phyloP scores from a whole-genome alignment of 2,113 vertebrate species.

The Xiphophorus couchianus region DNA sequence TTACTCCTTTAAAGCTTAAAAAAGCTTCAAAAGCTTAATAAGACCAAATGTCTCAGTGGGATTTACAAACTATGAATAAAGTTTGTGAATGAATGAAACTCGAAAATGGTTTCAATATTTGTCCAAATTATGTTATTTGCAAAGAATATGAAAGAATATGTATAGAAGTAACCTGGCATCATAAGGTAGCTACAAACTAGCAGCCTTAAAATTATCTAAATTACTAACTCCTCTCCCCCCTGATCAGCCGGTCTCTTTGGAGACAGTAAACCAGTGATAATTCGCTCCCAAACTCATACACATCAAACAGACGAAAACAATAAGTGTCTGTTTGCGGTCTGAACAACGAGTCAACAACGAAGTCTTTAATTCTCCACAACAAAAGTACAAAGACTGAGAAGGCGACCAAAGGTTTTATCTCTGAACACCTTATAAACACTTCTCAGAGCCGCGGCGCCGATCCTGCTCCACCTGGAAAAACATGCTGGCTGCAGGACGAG shows the following conservation, averaged over 20 bases:
- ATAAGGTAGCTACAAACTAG: not conserved
- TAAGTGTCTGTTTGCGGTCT: constrained; percentile 66
- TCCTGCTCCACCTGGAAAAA: constrained; percentile 44
- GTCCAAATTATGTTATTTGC: not conserved
- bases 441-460: constrained; percentile 66
- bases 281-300: constrained; percentile 77
- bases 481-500: constrained; percentile 49
- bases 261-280: constrained; percentile 71
- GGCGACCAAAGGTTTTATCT: constrained; percentile 65
- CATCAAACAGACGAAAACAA: constrained; percentile 74
- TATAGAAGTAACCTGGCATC: not conserved
- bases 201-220: constrained; percentile 11
- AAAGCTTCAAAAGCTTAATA: too few species aligned
- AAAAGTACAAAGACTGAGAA: constrained; percentile 76
- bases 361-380: constrained; percentile 77
- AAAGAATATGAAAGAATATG: not conserved
- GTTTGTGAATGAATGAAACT: too few species aligned
- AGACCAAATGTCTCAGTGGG: too few species aligned
- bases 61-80: too few species aligned
- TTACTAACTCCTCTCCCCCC: not conserved
- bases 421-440: constrained; percentile 70
- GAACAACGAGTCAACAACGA: constrained; percentile 49
- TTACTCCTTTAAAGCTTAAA: too few species aligned
- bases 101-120: too few species aligned
- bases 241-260: constrained; percentile 19